Evolutionary conservation across 2,888 invertebrate genomes (phyloP).

Genomic region (Ptilodon capucinus): DNA sequence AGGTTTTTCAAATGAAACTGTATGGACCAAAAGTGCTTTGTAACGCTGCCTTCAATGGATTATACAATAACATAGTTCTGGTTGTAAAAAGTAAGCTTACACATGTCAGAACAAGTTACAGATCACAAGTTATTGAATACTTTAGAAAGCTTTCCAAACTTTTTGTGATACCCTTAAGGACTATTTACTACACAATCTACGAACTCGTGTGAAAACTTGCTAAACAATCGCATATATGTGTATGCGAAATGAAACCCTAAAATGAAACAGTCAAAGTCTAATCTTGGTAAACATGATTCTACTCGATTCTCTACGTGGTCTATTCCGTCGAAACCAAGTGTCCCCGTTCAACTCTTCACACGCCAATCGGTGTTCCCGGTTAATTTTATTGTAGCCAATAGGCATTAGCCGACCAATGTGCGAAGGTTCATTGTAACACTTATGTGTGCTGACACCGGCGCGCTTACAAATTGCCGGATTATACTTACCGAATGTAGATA

Average conservation of each 20-base stretch:
- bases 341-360: conserved; percentile 7
- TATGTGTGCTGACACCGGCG: conserved; percentile 11
- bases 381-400: conserved; percentile 33
- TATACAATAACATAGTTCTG: too few species aligned
- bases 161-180: too few species aligned
- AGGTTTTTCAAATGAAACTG: too few species aligned
- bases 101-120: too few species aligned
- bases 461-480: conserved; percentile 30
- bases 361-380: conserved; percentile 30
- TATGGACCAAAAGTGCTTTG: too few species aligned
- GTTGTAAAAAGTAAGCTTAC: too few species aligned
- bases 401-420: conserved; percentile 12
- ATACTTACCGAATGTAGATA: conserved; percentile 10
- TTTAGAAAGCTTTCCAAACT: too few species aligned
- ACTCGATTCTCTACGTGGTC: neutral
- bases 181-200: too few species aligned
- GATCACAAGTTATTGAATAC: too few species aligned
- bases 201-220: too few species aligned
- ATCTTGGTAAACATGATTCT: neutral
- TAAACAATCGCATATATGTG: too few species aligned
- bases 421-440: conserved; percentile 19
- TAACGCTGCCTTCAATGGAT: too few species aligned
- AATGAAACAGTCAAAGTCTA: neutral
- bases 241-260: neutral
- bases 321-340: neutral